Evolutionary conservation across 2,888 invertebrate genomes (phyloP).

Genomic region (Griposia aprilina): DNA sequence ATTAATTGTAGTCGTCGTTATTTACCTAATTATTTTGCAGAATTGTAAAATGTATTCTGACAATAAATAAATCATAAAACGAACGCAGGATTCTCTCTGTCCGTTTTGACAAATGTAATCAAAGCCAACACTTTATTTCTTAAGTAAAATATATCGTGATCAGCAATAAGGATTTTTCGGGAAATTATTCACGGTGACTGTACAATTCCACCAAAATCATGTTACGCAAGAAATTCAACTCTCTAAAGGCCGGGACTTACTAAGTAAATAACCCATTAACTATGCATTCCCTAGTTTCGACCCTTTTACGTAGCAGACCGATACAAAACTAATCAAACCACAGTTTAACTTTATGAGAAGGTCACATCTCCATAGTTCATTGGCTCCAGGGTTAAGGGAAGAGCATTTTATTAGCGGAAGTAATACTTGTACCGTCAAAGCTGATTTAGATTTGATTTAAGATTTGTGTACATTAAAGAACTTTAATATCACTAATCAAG

Average conservation of each 20-base stretch:
- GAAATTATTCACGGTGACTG: background rate
- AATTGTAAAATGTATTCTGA: background rate
- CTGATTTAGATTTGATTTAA: slow-evolving; percentile 88
- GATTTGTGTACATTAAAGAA: slow-evolving; percentile 83
- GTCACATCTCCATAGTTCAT: slow-evolving; percentile 65
- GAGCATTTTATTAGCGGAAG: slow-evolving; percentile 87
- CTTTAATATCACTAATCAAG: slow-evolving; percentile 65
- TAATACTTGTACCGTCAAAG: slow-evolving; percentile 81
- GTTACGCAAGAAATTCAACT: slow-evolving; percentile 60
- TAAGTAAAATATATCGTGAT: background rate
- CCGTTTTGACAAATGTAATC: background rate
- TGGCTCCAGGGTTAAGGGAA: slow-evolving; percentile 77
- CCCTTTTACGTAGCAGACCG: slow-evolving; percentile 65
- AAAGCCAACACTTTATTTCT: background rate
- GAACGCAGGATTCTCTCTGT: background rate
- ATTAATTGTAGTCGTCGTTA: background rate
- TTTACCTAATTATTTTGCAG: background rate
- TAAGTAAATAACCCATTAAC: slow-evolving; percentile 68
- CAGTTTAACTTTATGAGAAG: slow-evolving; percentile 59
- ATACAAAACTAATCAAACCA: slow-evolving; percentile 68
- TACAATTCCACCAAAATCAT: slow-evolving; percentile 12
- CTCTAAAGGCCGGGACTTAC: slow-evolving; percentile 60
- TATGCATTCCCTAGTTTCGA: slow-evolving; percentile 57
- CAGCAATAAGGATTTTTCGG: background rate
- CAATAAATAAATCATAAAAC: background rate